These are phyloP conservation scores for Neodiprion fabricii DNA, from an alignment of 1,140 invertebrate genomes.

Conservation along the genomic window DNA sequence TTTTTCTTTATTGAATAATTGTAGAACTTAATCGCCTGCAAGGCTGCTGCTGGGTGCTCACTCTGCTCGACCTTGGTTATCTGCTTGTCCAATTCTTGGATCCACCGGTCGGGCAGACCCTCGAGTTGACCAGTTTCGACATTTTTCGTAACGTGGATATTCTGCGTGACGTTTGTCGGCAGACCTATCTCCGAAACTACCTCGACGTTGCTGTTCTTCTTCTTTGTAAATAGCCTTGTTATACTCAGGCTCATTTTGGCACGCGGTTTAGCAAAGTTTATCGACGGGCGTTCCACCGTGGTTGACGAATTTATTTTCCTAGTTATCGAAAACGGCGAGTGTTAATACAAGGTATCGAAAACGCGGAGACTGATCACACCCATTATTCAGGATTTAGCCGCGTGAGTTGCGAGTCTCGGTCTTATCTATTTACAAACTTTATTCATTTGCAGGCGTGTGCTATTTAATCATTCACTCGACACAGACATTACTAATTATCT, in stretches of 20 bases:
- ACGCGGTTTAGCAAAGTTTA: slow-evolving; percentile 19
- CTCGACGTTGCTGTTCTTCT: slow-evolving; percentile 38
- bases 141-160: slow-evolving; percentile 84
- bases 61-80: slow-evolving; percentile 89
- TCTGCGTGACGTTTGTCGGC: slow-evolving; percentile 79
- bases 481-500: too few species aligned
- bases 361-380: slow-evolving; percentile 1
- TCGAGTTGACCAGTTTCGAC: slow-evolving; percentile 78
- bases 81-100: slow-evolving; percentile 81
- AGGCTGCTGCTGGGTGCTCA: slow-evolving; percentile 89
- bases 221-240: slow-evolving; percentile 56
- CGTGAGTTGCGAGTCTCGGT: neutral
- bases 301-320: neutral
- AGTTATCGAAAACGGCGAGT: neutral
- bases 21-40: slow-evolving; percentile 92
- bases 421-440: neutral
- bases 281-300: slow-evolving; percentile 18
- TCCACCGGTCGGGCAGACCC: slow-evolving; percentile 81
- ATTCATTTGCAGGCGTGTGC: neutral
- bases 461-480: neutral
- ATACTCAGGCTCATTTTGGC: slow-evolving; percentile 54
- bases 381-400: neutral
- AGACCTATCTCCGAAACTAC: slow-evolving; percentile 70
- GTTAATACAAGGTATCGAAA: neutral
- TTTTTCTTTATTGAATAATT: slow-evolving; percentile 84